phyloP scores from a whole-genome alignment of 2,113 vertebrate species.

The Ammodytes marinus region DNA sequence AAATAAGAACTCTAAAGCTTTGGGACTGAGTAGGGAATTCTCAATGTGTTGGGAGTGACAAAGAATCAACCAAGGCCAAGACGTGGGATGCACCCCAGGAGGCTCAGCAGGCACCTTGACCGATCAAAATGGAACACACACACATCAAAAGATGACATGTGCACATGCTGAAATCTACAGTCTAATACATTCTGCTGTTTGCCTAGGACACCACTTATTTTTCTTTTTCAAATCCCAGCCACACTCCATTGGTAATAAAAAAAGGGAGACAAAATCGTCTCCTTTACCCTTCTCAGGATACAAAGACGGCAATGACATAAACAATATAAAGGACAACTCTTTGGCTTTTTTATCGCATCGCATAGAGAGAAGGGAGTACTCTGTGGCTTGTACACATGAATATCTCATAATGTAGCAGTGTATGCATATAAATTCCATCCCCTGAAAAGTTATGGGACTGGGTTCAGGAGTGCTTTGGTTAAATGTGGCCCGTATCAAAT shows the following conservation, averaged over 20 bases:
- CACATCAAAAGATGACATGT: slow-evolving; percentile 18
- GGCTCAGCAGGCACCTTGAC: slow-evolving; percentile 25
- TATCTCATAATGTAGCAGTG: slow-evolving; percentile 69
- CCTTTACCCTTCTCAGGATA: slow-evolving; percentile 40
- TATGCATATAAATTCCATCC: slow-evolving; percentile 73
- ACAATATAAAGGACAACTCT: slow-evolving; percentile 62
- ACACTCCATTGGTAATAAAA: slow-evolving; percentile 23
- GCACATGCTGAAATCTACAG: slow-evolving; percentile 6
- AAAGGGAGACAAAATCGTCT: slow-evolving; percentile 26
- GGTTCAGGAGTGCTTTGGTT: slow-evolving; percentile 71
- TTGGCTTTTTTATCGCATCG: slow-evolving; percentile 67
- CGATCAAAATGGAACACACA: neutral
- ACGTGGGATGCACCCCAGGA: slow-evolving; percentile 35
- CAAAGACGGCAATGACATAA: slow-evolving; percentile 53
- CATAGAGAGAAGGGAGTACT: slow-evolving; percentile 64
- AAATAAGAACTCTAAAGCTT: slow-evolving; percentile 12
- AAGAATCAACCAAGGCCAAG: slow-evolving; percentile 24
- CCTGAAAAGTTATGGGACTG: slow-evolving; percentile 75
- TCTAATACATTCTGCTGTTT: slow-evolving; percentile 16
- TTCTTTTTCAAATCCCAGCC: slow-evolving; percentile 3
- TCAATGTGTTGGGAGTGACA: slow-evolving; percentile 29
- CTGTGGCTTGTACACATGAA: slow-evolving; percentile 64
- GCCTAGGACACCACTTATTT: neutral
- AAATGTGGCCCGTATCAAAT: slow-evolving; percentile 81
- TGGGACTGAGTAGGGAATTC: slow-evolving; percentile 15